Percentiles rank a stretch among this genome's conserved stretches.
These are phyloP conservation scores for Rhingia rostrata DNA, from an alignment of 2,888 invertebrate genomes.

Conservation along the genomic window DNA sequence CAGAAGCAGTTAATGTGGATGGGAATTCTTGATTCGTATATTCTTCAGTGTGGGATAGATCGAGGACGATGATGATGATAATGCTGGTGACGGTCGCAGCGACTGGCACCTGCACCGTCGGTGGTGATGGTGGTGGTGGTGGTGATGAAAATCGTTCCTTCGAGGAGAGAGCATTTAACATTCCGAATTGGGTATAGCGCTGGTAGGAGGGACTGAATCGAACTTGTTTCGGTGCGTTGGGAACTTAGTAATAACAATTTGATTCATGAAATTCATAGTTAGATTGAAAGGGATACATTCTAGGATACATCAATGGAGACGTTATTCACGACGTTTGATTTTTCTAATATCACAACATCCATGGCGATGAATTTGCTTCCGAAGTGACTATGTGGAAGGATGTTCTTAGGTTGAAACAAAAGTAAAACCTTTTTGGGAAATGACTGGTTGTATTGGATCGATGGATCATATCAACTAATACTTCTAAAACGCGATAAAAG, in stretches of 20 bases:
- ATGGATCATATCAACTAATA: too few species aligned
- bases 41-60: constrained; percentile 9
- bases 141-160: constrained; percentile 37
- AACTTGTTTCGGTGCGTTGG: constrained; percentile 19
- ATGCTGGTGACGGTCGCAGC: background rate
- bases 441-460: too few species aligned
- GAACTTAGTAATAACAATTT: too few species aligned
- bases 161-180: constrained; percentile 42
- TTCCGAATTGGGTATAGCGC: constrained; percentile 35
- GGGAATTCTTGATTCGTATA: constrained; percentile 43
- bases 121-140: constrained; percentile 13
- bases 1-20: constrained; percentile 67
- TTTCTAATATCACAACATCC: too few species aligned
- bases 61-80: constrained; percentile 32
- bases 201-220: constrained; percentile 2
- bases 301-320: background rate
- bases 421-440: too few species aligned
- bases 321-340: too few species aligned
- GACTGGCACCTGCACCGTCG: constrained; percentile 24
- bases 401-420: too few species aligned
- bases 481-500: too few species aligned
- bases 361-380: too few species aligned
- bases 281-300: background rate
- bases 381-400: too few species aligned
- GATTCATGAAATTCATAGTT: constrained; percentile 17